These are phyloP conservation scores for Bombus impatiens DNA, from an alignment of 1,140 invertebrate genomes.

Conservation along the genomic window DNA sequence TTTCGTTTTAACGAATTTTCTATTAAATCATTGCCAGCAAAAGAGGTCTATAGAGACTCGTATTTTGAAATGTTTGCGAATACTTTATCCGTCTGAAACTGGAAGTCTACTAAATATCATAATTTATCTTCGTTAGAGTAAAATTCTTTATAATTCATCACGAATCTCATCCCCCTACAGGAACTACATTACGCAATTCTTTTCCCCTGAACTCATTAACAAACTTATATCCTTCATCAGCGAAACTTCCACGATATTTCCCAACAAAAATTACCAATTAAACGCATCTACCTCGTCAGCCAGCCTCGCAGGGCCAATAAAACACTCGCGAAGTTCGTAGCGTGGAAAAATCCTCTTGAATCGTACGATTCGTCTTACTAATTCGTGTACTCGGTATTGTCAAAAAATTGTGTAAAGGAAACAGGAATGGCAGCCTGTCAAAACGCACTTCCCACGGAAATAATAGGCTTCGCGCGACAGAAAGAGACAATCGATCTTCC, in stretches of 20 bases:
- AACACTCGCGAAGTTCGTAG: not conserved
- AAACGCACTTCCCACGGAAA: not conserved
- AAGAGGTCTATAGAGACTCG: no score
- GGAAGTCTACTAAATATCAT: no score
- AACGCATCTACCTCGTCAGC: not conserved
- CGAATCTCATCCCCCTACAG: not conserved
- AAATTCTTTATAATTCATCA: no score
- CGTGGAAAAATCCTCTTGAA: not conserved
- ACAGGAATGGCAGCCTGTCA: not conserved
- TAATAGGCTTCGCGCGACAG: not conserved
- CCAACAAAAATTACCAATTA: not conserved
- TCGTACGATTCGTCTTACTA: not conserved
- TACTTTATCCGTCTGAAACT: no score
- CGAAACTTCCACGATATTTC: not conserved
- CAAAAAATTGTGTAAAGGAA: not conserved
- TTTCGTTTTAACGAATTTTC: no score
- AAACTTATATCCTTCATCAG: not conserved
- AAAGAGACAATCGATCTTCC: conserved; percentile 13
- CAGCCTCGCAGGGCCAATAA: not conserved
- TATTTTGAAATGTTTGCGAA: no score
- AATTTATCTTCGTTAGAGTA: no score
- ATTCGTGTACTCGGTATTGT: no score
- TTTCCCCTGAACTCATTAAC: not conserved
- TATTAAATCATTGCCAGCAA: no score
- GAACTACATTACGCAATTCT: not conserved